A percentile compares a stretch with the other conserved stretches of the same genome.
These are phyloP conservation scores for Stigmatopora argus DNA, from an alignment of 2,113 vertebrate species.

Conservation along the genomic window DNA sequence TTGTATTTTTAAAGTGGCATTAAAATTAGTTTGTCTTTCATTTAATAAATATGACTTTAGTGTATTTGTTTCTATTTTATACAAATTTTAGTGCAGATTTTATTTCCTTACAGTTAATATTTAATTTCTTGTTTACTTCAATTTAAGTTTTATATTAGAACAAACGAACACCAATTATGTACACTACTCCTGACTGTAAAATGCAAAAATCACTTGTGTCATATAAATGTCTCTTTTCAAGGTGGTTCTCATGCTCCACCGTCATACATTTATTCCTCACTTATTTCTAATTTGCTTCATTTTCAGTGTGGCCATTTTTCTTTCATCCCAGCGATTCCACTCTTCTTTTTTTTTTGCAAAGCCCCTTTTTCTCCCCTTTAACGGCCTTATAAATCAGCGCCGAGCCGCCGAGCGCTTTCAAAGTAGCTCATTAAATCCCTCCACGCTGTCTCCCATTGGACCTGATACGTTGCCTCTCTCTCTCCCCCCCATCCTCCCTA, in stretches of 20 bases:
- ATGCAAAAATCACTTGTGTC: too few relatives aligned
- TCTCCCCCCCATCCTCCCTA: conserved; percentile 8
- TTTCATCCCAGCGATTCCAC: neutral
- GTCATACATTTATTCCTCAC: neutral
- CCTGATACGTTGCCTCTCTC: conserved; percentile 41
- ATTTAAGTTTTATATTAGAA: too few relatives aligned
- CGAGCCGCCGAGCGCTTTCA: conserved; percentile 47
- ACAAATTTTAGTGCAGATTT: too few relatives aligned
- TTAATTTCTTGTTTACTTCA: too few relatives aligned
- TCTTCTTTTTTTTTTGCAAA: neutral
- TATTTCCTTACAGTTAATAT: too few relatives aligned
- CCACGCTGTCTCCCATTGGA: conserved; percentile 66
- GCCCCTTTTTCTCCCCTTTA: conserved; percentile 7
- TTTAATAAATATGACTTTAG: too few relatives aligned
- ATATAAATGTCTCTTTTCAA: neutral
- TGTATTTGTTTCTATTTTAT: too few relatives aligned
- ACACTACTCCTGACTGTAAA: too few relatives aligned
- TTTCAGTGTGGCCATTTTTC: neutral
- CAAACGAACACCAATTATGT: too few relatives aligned
- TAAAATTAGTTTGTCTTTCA: too few relatives aligned
- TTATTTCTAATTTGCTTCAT: neutral
- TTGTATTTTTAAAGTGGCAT: too few relatives aligned
- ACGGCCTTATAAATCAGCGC: conserved; percentile 26
- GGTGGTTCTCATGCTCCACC: neutral
- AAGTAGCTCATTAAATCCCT: conserved; percentile 65